Evolutionary conservation across 1,140 invertebrate species (phyloP), one percentile per base, ranked within the genome.

Genomic region (Augochlora pura): DNA sequence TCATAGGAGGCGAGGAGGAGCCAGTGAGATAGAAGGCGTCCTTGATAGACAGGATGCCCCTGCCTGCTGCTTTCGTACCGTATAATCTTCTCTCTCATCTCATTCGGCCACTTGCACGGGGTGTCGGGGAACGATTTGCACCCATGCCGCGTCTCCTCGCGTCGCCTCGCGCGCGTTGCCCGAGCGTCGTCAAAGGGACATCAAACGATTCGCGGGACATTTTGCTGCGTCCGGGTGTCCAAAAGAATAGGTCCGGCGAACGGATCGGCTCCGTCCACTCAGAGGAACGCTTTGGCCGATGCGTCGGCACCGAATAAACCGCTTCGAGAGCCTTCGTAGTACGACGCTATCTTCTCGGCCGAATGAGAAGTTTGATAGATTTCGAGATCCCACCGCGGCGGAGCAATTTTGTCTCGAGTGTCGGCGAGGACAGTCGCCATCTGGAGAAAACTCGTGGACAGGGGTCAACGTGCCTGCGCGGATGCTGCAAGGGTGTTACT

Each of bases 21-120:
- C 83, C 80, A 77, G 77, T 27, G 78, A 83, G 85, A 89, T 90
- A 87, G 89, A 90, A 89, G 88, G 87, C 88, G 89, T 90, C 88
- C 89, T 89, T 89, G 89, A 90, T 89, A 87, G 89, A 91, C 88
- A 90, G 90, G 89, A 89, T 89, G 90, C 88, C 84, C 87, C 89
- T 88, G 88, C 86, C 88, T 82, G 86, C 74, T 84, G 89, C 81
- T 27, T 38, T 83, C 84, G 80, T 85, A 87, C 87, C 85, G 86
- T 90, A 85, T 90, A 90, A 90, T 90, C 89, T 89, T 89, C 87
- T 89, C 81, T 88, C 88, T 89, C 89, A 87, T 90, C 88, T 90
- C 88, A 88, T 90, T 89, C 87, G 88, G 87, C 82, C 88, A 85
- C 86, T 89, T 87, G 87, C 88, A 81, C 88, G 86, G 82, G 79